phyloP scores from a whole-genome alignment of 2,797 vertebrate species.

The Holocentrus rufus region DNA sequence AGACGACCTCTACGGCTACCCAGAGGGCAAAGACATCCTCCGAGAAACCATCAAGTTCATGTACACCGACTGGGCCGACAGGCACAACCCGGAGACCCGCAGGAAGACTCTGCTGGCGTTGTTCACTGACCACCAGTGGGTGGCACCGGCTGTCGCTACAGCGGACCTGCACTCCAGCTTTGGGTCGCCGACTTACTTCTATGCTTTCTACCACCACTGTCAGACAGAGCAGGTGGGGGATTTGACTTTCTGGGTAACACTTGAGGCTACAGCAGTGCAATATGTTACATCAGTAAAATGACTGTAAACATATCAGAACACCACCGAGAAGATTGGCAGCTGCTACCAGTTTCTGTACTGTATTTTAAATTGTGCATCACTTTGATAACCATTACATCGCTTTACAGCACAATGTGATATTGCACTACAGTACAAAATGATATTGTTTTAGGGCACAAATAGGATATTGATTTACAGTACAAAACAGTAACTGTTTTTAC shows the following conservation, averaged over 20 bases:
- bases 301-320: too few species aligned
- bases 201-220: slow-evolving; percentile 99
- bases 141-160: slow-evolving; percentile 96
- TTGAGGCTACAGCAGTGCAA: neutral
- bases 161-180: slow-evolving; percentile 99
- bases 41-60: slow-evolving; percentile 99
- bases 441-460: neutral
- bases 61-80: slow-evolving; percentile 99
- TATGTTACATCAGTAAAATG: too few species aligned
- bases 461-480: neutral
- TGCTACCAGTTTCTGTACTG: too few species aligned
- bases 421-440: neutral
- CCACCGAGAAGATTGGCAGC: too few species aligned
- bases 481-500: neutral
- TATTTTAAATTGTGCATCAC: too few species aligned
- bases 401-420: neutral
- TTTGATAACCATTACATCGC: too few species aligned
- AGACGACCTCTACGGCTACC: slow-evolving; percentile 97
- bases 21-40: slow-evolving; percentile 97
- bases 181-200: slow-evolving; percentile 98
- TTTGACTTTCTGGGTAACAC: neutral
- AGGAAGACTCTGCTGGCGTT: slow-evolving; percentile 95
- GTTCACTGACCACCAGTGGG: slow-evolving; percentile 99
- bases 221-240: slow-evolving; percentile 92
- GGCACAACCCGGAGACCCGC: slow-evolving; percentile 97